These are phyloP conservation scores for Penaeus chinensis DNA, from an alignment of 1,140 invertebrate genomes.

Conservation along the genomic window DNA sequence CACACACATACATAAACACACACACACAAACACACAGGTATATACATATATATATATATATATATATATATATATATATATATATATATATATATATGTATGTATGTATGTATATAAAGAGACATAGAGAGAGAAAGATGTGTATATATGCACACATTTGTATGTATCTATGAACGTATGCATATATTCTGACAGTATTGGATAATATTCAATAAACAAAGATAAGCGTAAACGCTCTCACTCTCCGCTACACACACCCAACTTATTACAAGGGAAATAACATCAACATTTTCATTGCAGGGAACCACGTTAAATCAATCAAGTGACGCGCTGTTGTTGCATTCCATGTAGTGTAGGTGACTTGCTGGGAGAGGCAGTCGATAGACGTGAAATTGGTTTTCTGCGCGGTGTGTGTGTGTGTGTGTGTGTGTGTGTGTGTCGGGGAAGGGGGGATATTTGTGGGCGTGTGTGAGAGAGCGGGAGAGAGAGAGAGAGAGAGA, in stretches of 20 bases:
- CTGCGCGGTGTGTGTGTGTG: constrained; percentile 5
- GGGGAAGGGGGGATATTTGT: background rate
- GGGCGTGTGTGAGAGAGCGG: background rate
- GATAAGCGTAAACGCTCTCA: background rate
- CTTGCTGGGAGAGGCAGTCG: too few species aligned
- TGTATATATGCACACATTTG: background rate
- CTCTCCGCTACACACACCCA: background rate
- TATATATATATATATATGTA: background rate
- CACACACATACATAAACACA: background rate
- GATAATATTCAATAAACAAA: background rate
- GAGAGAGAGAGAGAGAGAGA: background rate
- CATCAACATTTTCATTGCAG: background rate
- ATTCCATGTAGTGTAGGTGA: too few species aligned
- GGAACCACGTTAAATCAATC: too few species aligned
- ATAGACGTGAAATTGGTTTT: too few species aligned
- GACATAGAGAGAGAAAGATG: too few species aligned
- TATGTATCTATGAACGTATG: background rate
- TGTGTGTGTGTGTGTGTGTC: constrained; percentile 29
- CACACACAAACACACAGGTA: background rate
- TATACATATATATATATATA: background rate
- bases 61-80: background rate
- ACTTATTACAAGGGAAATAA: background rate
- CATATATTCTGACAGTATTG: background rate
- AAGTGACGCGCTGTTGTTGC: too few species aligned
- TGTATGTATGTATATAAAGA: background rate